These are phyloP conservation scores for Lanius collurio DNA, from an alignment of 2,113 vertebrate genomes.

Conservation along the genomic window DNA sequence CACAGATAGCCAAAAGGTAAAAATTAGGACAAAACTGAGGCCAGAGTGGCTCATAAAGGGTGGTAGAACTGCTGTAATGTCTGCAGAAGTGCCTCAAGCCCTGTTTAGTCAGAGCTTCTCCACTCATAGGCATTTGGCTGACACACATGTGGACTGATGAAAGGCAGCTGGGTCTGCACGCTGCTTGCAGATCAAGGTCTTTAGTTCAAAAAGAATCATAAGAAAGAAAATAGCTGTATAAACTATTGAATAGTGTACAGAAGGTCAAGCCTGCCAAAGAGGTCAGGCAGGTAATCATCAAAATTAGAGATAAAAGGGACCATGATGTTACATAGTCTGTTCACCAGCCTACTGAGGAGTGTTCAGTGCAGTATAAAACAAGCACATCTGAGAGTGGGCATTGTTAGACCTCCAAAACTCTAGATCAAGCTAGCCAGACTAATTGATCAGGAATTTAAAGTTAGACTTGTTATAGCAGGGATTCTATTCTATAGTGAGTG, in stretches of 20 bases:
- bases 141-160: neutral
- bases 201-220: neutral
- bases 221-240: neutral
- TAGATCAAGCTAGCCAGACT: neutral
- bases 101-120: neutral
- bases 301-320: conserved; percentile 12
- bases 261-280: neutral
- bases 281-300: neutral
- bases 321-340: neutral
- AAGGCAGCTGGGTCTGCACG: neutral
- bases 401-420: neutral
- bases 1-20: neutral
- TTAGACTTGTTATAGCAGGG: neutral
- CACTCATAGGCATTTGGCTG: neutral
- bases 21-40: neutral
- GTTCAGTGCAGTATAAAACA: neutral
- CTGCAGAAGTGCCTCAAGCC: neutral
- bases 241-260: neutral
- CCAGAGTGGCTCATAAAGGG: neutral
- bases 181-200: neutral
- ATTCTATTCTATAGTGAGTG: neutral
- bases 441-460: neutral
- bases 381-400: neutral
- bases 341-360: neutral
- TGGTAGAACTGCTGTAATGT: neutral